phyloP scores from a whole-genome alignment of 2,888 invertebrate genomes.

The Xestia xanthographa region DNA sequence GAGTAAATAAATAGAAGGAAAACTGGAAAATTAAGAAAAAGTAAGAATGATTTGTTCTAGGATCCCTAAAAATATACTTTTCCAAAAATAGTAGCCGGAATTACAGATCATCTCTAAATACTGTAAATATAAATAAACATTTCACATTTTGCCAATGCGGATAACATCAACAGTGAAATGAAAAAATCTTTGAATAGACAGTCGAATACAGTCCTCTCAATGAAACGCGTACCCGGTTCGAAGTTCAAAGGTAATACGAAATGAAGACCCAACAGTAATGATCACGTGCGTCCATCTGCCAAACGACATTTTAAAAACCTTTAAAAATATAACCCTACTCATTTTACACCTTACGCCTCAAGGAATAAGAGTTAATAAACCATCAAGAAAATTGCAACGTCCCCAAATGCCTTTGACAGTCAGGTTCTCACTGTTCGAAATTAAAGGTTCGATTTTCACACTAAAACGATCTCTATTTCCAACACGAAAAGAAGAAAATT shows the following conservation, averaged over 20 bases:
- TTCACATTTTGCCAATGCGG: slow-evolving; percentile 11
- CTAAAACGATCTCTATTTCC: slow-evolving; percentile 43
- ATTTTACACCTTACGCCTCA: slow-evolving; percentile 38
- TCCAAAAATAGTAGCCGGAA: background rate
- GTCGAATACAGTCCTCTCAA: slow-evolving; percentile 19
- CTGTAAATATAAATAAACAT: slow-evolving; percentile 7
- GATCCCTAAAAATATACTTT: background rate
- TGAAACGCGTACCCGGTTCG: slow-evolving; percentile 43
- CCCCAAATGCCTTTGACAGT: slow-evolving; percentile 78
- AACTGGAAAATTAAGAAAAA: background rate
- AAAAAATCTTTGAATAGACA: slow-evolving; percentile 40
- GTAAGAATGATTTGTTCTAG: too few relatives aligned
- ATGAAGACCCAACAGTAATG: slow-evolving; percentile 39
- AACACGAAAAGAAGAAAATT: slow-evolving; percentile 25
- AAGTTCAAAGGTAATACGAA: slow-evolving; percentile 49
- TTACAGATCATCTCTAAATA: background rate
- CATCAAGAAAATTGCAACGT: slow-evolving; percentile 55
- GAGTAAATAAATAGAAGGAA: background rate
- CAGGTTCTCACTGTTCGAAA: slow-evolving; percentile 68
- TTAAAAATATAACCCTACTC: slow-evolving; percentile 13
- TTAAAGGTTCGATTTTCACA: slow-evolving; percentile 34
- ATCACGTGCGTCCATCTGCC: slow-evolving; percentile 31
- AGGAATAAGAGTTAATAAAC: slow-evolving; percentile 52
- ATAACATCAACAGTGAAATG: slow-evolving; percentile 1
- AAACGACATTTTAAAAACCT: slow-evolving; percentile 36